A percentile compares a stretch with the other conserved stretches of the same genome.
These are phyloP conservation scores for Nomada fucata DNA, from an alignment of 2,888 invertebrate species.

Conservation along the genomic window DNA sequence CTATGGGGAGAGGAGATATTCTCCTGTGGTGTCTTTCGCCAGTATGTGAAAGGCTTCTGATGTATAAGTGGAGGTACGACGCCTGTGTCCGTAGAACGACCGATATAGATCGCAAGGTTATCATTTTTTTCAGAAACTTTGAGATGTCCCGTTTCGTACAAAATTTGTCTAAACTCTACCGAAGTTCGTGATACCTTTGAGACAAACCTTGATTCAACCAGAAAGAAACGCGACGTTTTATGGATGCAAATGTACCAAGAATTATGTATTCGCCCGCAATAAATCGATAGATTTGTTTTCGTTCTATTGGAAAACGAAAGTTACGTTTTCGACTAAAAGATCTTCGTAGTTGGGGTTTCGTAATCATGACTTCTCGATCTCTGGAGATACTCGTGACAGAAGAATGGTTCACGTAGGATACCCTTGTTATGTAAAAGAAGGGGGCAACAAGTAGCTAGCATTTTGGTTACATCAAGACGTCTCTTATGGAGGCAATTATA, in stretches of 20 bases:
- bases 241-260: too few species aligned
- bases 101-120: slow-evolving; percentile 59
- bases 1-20: slow-evolving; percentile 66
- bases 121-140: slow-evolving; percentile 37
- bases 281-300: too few species aligned
- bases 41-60: slow-evolving; percentile 73
- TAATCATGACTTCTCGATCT: slow-evolving; percentile 9
- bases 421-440: slow-evolving; percentile 3
- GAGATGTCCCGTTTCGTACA: slow-evolving; percentile 20
- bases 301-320: neutral
- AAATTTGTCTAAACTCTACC: too few species aligned
- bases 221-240: neutral
- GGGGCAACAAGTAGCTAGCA: slow-evolving; percentile 33
- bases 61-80: slow-evolving; percentile 58
- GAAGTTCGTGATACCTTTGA: neutral
- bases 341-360: neutral
- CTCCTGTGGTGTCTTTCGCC: slow-evolving; percentile 59
- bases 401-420: neutral
- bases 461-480: slow-evolving; percentile 29
- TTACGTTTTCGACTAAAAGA: neutral
- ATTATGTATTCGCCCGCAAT: too few species aligned
- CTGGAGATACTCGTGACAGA: neutral
- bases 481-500: slow-evolving; percentile 37
- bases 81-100: slow-evolving; percentile 43
- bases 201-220: neutral